Conservation (phyloP, 2,888 invertebrate species). For the Tholera decimalis region DNA sequence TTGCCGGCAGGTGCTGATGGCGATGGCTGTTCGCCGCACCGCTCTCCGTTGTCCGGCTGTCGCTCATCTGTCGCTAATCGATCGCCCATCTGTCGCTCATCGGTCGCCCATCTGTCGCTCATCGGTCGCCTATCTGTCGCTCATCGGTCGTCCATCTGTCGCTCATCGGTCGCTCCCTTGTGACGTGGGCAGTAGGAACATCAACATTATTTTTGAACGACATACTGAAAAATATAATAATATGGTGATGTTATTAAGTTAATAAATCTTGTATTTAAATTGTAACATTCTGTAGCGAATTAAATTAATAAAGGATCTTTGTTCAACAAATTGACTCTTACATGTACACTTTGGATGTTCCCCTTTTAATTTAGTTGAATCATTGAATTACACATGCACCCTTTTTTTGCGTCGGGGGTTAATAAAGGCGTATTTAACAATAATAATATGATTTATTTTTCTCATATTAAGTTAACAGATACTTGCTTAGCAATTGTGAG, state of each 20-base stretch:
- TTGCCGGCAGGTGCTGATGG: constrained; percentile 42
- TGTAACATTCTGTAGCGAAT: constrained; percentile 39
- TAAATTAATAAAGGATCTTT: constrained; percentile 42
- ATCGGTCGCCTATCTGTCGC: background rate
- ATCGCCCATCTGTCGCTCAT: background rate
- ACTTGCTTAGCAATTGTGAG: too few species aligned
- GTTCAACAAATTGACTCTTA: constrained; percentile 13
- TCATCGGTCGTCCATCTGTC: background rate
- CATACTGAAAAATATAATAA: constrained; percentile 26
- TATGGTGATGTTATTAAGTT: constrained; percentile 41
- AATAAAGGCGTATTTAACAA: too few species aligned
- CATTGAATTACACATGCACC: too few species aligned
- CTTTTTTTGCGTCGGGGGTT: too few species aligned
- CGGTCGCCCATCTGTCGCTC: background rate
- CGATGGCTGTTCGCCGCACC: too few species aligned
- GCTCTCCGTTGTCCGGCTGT: too few species aligned
- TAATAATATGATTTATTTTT: too few species aligned
- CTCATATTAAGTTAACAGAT: too few species aligned
- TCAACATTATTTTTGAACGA: constrained; percentile 7
- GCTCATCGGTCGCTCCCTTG: background rate
- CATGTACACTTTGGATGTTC: too few species aligned
- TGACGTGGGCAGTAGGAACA: background rate
- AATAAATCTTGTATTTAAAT: constrained; percentile 36
- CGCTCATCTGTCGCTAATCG: background rate
- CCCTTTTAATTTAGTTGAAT: too few species aligned